Percentiles rank a stretch among this genome's conserved stretches.
phyloP scores from a whole-genome alignment of 92 coral and sea anemone genomes.

The Galaxea fascicularis region DNA sequence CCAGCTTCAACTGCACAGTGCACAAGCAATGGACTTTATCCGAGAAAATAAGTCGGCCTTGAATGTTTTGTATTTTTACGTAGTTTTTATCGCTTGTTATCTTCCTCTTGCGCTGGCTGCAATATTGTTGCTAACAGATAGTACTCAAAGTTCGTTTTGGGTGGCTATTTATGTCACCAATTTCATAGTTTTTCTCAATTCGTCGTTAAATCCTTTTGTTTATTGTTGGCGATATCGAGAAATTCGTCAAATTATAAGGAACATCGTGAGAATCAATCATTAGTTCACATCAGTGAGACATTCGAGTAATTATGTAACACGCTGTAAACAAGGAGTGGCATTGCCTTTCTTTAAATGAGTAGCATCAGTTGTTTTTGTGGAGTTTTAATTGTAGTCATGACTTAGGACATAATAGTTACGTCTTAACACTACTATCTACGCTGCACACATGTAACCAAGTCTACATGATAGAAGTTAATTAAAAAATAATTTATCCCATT shows the following conservation, averaged over 20 bases:
- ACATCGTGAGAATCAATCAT: not conserved
- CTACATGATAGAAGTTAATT: too few species aligned
- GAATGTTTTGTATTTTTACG: not conserved
- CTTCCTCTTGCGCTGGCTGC: not conserved
- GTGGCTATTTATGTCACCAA: not conserved
- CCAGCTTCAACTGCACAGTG: conserved; percentile 6
- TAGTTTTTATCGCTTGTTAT: conserved; percentile 21
- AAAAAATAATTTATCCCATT: too few species aligned
- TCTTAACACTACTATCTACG: too few species aligned
- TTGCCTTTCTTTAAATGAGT: too few species aligned
- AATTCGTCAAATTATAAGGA: not conserved
- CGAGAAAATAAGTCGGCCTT: conserved; percentile 17
- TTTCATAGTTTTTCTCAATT: conserved; percentile 16
- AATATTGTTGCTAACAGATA: not conserved
- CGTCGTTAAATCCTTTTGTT: conserved; percentile 33
- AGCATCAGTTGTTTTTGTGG: too few species aligned
- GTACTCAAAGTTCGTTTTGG: not conserved
- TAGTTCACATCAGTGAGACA: not conserved
- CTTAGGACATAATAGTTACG: too few species aligned
- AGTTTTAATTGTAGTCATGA: too few species aligned
- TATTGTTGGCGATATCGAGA: conserved; percentile 42
- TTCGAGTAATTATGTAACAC: too few species aligned
- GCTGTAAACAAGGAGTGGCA: too few species aligned
- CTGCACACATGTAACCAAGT: too few species aligned
- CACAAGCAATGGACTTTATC: not conserved